Evolutionary conservation across 2,113 vertebrate genomes (phyloP).

Genomic region (Rallus limicola): DNA sequence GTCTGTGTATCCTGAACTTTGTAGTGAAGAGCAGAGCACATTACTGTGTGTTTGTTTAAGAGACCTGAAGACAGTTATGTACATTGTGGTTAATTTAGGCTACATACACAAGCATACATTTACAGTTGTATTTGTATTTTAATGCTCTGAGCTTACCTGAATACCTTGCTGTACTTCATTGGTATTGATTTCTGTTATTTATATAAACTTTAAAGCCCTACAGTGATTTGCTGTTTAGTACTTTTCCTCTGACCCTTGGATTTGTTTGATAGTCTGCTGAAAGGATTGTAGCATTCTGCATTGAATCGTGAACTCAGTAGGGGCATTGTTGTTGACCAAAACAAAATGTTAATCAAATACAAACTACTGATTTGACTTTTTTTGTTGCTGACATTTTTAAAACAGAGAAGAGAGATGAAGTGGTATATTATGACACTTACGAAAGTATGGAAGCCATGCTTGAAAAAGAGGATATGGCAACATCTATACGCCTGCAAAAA

Average conservation of each 20-base stretch:
- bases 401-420: slow-evolving; percentile 89
- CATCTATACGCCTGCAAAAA: slow-evolving; percentile 79
- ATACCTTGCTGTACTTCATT: not conserved
- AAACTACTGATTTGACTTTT: not conserved
- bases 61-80: not conserved
- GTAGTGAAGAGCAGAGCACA: not conserved
- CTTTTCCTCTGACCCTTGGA: not conserved
- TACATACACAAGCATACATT: not conserved
- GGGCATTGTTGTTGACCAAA: not conserved
- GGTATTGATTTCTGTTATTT: not conserved
- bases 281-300: not conserved
- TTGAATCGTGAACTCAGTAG: not conserved
- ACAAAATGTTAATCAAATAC: not conserved
- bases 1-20: not conserved
- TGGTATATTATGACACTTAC: slow-evolving; percentile 95
- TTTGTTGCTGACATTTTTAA: slow-evolving; percentile 30
- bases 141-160: not conserved
- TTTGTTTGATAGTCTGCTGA: not conserved
- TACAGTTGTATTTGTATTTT: not conserved
- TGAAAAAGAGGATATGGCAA: slow-evolving; percentile 79
- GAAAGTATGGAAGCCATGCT: slow-evolving; percentile 97
- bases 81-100: not conserved
- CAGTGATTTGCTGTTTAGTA: not conserved
- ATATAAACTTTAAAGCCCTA: not conserved
- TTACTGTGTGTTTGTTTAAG: not conserved